A percentile compares a stretch with the other conserved stretches of the same genome.
Evolutionary conservation across 2,888 invertebrate species (phyloP).

Genomic region (Microchrysa polita): DNA sequence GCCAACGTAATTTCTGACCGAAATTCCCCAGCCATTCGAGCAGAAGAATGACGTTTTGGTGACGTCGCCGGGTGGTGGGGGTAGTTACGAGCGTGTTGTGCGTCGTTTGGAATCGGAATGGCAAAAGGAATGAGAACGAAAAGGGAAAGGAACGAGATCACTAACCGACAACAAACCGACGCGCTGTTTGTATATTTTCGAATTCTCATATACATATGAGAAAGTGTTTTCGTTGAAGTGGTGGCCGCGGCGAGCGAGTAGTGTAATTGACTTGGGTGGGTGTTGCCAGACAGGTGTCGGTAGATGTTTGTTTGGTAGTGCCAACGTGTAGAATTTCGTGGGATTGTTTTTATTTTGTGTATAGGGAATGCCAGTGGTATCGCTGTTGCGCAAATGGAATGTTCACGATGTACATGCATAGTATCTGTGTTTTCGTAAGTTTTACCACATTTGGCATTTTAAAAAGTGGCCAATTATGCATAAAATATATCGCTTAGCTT

Average conservation of each 20-base stretch:
- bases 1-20: slow-evolving; percentile 18
- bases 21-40: slow-evolving; percentile 19
- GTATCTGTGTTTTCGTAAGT: no score
- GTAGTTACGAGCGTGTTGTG: background rate
- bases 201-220: background rate
- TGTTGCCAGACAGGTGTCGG: background rate
- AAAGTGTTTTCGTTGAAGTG: background rate
- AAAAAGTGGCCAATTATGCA: no score
- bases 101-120: slow-evolving; percentile 34
- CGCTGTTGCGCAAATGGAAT: no score
- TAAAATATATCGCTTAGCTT: no score
- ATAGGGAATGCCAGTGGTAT: no score
- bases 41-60: background rate
- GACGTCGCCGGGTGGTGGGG: background rate
- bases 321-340: no score
- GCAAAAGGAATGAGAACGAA: slow-evolving; percentile 30
- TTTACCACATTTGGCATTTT: no score
- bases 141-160: slow-evolving; percentile 35
- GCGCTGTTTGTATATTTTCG: background rate
- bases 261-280: slow-evolving; percentile 4
- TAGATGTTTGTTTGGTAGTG: no score
- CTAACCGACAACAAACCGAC: slow-evolving; percentile 27
- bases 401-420: no score
- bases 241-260: no score
- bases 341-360: no score